These are phyloP conservation scores for Scartelaos histophorus DNA, from an alignment of 2,113 vertebrate species.

Conservation along the genomic window DNA sequence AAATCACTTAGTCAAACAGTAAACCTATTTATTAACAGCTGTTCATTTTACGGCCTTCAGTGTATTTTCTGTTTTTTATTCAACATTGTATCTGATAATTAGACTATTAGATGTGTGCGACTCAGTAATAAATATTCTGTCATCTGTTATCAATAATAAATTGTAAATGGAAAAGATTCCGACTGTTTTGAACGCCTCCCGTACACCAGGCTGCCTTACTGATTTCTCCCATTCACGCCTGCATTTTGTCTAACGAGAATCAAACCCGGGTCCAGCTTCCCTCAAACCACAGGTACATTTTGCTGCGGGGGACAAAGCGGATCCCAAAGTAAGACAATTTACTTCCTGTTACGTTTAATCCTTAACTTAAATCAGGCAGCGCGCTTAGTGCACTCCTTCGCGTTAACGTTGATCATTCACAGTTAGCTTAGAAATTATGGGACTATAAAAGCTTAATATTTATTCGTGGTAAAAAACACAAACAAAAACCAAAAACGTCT, in stretches of 20 bases:
- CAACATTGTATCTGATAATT: neutral
- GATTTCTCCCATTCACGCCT: slow-evolving; percentile 47
- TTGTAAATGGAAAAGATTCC: neutral
- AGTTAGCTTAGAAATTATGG: slow-evolving; percentile 12
- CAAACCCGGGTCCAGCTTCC: slow-evolving; percentile 30
- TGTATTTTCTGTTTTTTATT: neutral
- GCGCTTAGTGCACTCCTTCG: neutral
- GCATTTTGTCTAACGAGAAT: slow-evolving; percentile 47
- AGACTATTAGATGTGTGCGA: neutral
- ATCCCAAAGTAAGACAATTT: slow-evolving; percentile 32
- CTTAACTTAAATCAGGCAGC: neutral
- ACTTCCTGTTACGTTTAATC: neutral
- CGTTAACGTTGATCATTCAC: slow-evolving; percentile 22
- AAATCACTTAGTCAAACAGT: neutral
- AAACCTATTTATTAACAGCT: neutral
- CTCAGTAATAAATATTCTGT: neutral
- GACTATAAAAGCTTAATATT: neutral
- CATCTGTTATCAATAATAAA: neutral
- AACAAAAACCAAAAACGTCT: too few relatives aligned
- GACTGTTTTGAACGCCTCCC: slow-evolving; percentile 5
- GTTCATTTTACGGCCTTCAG: neutral
- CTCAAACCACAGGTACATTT: neutral
- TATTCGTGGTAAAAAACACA: neutral
- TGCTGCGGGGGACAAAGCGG: slow-evolving; percentile 22
- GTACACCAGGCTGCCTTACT: slow-evolving; percentile 46